A percentile compares a stretch with the other conserved stretches of the same genome.
Evolutionary conservation across 2,113 vertebrate genomes (phyloP).

Genomic region (Elachura formosa): DNA sequence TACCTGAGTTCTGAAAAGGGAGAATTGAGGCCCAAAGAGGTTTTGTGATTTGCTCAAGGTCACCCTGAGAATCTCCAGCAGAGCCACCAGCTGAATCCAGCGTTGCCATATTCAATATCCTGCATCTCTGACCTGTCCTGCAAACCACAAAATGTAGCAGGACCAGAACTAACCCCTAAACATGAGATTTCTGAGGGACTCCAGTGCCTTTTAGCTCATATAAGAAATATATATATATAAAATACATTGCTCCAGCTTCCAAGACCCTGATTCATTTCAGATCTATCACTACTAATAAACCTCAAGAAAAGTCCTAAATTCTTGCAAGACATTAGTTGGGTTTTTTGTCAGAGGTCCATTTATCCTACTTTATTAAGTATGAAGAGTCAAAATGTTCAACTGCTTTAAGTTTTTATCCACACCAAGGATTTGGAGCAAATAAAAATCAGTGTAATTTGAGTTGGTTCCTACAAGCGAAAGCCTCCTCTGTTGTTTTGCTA

Average conservation of each 20-base stretch:
- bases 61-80: not conserved
- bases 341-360: not conserved
- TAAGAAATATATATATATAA: not conserved
- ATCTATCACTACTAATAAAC: slow-evolving; percentile 7
- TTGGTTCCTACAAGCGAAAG: not conserved
- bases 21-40: not conserved
- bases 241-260: not conserved
- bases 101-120: not conserved
- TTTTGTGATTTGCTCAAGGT: not conserved
- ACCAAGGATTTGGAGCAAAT: not conserved
- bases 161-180: not conserved
- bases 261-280: not conserved
- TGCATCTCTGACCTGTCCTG: not conserved
- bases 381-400: not conserved
- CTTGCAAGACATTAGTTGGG: not conserved
- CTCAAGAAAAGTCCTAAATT: not conserved
- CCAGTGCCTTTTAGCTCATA: not conserved
- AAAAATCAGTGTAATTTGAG: not conserved
- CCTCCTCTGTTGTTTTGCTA: not conserved
- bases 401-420: not conserved
- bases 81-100: not conserved
- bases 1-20: not conserved
- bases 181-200: not conserved
- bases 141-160: not conserved
- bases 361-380: not conserved